Base-by-base conservation (phyloP, 2,113 vertebrate species). In the Mormyrus lacerda region DNA sequence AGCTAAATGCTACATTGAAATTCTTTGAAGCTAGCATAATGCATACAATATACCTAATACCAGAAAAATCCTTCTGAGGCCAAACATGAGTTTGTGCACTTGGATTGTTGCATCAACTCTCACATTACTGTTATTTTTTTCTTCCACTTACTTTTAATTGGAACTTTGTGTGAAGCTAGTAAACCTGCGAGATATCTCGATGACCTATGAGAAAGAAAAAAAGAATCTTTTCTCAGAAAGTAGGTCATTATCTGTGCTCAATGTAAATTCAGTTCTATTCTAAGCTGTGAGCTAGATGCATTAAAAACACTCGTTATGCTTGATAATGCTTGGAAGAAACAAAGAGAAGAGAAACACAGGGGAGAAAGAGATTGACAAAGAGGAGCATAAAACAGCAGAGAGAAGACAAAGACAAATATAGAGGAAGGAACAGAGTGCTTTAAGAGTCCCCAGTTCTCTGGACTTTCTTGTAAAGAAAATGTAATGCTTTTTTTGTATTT, bases 181-280 rank as follows among this genome's bases (percentile, higher is more conserved):
- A 88, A 82, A 88, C 45, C 65, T 79, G 27, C 7, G 15, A 35
- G n/a, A 35, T 50, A 88, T 88, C 45, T 76, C 27, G 17, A 51
- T 88, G 88, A 51, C 88, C 65, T 79, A 35, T 7, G 27, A 88
- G 61, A 82, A 69, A 76, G 65, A 5, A 51, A 48, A 79, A 48
- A 50, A 21, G 50, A 35, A 42, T 31, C 45, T 27, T 88, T 51
- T 50, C 45, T 35, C 10, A 79, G 31, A 79, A 88, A 88, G 88
- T 88, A 88, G 88, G 88, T 88, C 88, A 82, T 88, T 79, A 88
- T 88, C 65, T 82, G 45, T 79, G 65, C 88, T 51, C 47, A 13
- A 88, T 88, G 88, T n/a, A 88, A 88, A 88, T 53, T 53, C 27
- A n/a, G 65, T 39, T 88, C 65, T 88, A 79, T 76, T 88, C 45